phyloP scores from a whole-genome alignment of 2,113 vertebrate genomes.

The Crotalus tigris region DNA sequence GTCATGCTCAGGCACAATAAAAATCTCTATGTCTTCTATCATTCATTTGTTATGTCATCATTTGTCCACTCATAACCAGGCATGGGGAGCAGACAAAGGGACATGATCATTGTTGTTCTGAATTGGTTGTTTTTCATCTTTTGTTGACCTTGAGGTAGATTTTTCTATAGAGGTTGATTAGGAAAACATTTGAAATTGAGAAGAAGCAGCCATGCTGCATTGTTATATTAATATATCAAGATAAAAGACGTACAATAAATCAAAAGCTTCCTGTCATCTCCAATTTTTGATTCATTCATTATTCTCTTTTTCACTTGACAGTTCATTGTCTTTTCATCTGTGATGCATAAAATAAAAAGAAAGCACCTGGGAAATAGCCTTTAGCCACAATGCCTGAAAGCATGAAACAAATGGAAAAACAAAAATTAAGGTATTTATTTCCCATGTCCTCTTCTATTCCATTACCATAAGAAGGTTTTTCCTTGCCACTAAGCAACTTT shows the following conservation, averaged over 20 bases:
- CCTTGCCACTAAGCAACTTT: not conserved
- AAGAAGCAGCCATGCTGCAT: not conserved
- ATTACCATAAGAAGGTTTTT: not conserved
- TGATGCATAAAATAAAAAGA: constrained; percentile 7
- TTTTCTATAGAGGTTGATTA: not conserved
- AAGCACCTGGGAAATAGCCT: not conserved
- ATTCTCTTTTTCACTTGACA: not conserved
- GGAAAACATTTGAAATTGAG: not conserved
- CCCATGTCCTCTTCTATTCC: not conserved
- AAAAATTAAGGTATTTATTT: not conserved
- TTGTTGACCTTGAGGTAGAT: not conserved
- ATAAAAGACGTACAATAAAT: not conserved
- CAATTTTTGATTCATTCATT: not conserved
- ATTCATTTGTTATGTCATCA: not conserved
- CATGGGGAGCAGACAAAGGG: not conserved
- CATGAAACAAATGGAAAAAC: not conserved
- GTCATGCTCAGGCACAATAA: not conserved
- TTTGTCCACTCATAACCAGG: not conserved
- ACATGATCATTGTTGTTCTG: not conserved
- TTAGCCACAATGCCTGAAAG: not conserved
- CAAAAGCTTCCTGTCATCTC: not conserved
- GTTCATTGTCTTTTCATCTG: not conserved
- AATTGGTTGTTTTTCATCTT: not conserved
- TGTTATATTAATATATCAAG: not conserved
- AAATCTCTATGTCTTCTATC: not conserved